Evolutionary conservation across 1,140 invertebrate species (phyloP), one percentile per base, ranked within the genome.

Genomic region (Pissodes strobi): DNA sequence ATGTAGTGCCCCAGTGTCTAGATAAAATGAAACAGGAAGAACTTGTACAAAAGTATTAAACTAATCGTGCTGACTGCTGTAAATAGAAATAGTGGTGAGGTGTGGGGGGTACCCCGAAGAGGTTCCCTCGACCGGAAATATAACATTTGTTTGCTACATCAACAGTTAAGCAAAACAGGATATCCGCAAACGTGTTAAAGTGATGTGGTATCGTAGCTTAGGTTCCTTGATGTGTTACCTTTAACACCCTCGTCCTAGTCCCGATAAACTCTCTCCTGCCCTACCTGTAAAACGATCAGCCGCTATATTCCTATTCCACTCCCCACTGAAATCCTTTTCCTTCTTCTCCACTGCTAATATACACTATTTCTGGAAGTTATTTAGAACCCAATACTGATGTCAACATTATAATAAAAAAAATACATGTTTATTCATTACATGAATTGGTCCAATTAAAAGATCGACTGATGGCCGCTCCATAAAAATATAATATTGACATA

Each of bases 31-130:
- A 62, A 55, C 49, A 67, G 46, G 41, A 45, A 10, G 21, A 69
- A 78, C 74, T 78, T 78, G 76, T 78, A 78, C 74, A 77, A 78
- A 77, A 78, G 75, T 78, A 78, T 78, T 76, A 77, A 71, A 76
- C 70, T 71, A 72, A 69, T 71, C 70, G 75, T 76, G 73, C 71
- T 72, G 70, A 72, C 69, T 73, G 67, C 68, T 76, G 74, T 74
- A 76, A 67, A 76, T 62, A 67, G 49, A 70, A 41, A 46, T 25
- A 72, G 66, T 71, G 71, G 69, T 70, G 53, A 68, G 48, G 65
- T 71, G 64, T 64, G 72, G 57, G 63, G n/a, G 51, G 68, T 39
- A 61, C 69, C 68, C 72, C 70, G 69, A 64, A 67, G 72, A 58
- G 68, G 69, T 69, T 66, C 52, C 64, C 53, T 27, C 37, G 27